Evolutionary conservation across 2,888 invertebrate species (phyloP).

Genomic region (Caenorhabditis macrosperma): DNA sequence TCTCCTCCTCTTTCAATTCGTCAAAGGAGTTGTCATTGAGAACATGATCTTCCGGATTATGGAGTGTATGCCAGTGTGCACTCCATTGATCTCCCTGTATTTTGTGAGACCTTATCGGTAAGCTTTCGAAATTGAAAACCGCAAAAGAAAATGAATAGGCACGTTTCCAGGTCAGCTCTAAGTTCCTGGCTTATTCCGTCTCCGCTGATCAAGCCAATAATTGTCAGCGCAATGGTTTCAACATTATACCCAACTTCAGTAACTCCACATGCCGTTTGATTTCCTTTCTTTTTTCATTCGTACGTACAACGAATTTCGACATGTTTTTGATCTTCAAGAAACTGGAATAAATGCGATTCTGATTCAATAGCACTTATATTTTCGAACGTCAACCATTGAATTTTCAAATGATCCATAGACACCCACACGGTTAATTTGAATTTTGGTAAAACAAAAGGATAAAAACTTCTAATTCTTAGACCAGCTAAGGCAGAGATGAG

Average conservation of each 20-base stretch:
- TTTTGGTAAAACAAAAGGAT: too few relatives aligned
- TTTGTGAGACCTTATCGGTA: constrained; percentile 54
- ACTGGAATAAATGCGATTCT: too few relatives aligned
- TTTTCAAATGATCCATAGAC: too few relatives aligned
- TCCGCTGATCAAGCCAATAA: constrained; percentile 24
- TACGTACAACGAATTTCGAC: neutral
- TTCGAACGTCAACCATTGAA: too few relatives aligned
- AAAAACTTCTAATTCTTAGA: too few relatives aligned
- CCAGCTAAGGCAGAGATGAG: too few relatives aligned
- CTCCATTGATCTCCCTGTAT: constrained; percentile 56
- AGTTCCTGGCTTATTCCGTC: constrained; percentile 11
- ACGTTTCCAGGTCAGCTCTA: constrained; percentile 13
- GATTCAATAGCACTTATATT: too few relatives aligned
- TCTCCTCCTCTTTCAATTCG: constrained; percentile 15
- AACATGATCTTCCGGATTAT: constrained; percentile 38
- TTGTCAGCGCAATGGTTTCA: constrained; percentile 13
- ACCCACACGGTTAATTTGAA: too few relatives aligned
- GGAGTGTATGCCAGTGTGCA: constrained; percentile 56
- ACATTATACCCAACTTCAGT: neutral
- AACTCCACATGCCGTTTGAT: neutral
- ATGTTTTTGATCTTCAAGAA: too few relatives aligned
- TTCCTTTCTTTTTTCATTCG: neutral
- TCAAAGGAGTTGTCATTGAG: constrained; percentile 29
- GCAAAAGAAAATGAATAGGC: too few relatives aligned
- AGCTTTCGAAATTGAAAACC: neutral